Conservation (phyloP, 1,140 invertebrate species). For the Sinonovacula constricta region DNA sequence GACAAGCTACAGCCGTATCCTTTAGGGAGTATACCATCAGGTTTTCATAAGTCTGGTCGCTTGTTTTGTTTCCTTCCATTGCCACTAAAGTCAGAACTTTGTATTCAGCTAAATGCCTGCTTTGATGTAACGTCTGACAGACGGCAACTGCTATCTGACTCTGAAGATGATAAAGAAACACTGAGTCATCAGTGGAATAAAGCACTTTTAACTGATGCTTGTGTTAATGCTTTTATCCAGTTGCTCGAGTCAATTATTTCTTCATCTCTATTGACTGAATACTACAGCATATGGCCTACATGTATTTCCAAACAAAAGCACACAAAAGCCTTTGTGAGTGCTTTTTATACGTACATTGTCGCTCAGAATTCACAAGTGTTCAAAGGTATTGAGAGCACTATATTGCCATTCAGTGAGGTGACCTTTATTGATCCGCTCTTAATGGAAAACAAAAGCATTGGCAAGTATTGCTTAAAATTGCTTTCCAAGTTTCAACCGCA, state of each 20-base stretch:
- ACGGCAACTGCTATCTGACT: constrained; percentile 43
- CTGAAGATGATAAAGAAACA: constrained; percentile 56
- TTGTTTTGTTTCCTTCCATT: constrained; percentile 68
- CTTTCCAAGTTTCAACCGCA: background rate
- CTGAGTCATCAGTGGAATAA: constrained; percentile 10
- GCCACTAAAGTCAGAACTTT: constrained; percentile 59
- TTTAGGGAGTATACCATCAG: constrained; percentile 5
- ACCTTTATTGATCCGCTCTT: constrained; percentile 14
- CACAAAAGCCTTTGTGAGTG: background rate
- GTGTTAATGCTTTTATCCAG: constrained; percentile 24
- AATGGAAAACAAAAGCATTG: background rate
- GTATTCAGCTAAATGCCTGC: constrained; percentile 65
- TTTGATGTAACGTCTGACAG: constrained; percentile 63
- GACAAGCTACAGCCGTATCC: background rate
- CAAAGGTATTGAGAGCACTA: background rate
- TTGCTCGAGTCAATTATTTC: background rate
- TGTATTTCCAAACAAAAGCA: background rate
- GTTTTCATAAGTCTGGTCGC: constrained; percentile 27
- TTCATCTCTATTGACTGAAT: background rate
- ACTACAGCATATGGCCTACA: background rate
- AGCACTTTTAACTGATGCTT: constrained; percentile 11
- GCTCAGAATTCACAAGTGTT: constrained; percentile 1
- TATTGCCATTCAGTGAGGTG: background rate
- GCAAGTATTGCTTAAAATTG: background rate
- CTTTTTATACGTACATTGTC: constrained; percentile 16